Evolutionary conservation across 2,113 vertebrate species (phyloP), one percentile per base, ranked within the genome.

Genomic region (Tachysurus fulvidraco): DNA sequence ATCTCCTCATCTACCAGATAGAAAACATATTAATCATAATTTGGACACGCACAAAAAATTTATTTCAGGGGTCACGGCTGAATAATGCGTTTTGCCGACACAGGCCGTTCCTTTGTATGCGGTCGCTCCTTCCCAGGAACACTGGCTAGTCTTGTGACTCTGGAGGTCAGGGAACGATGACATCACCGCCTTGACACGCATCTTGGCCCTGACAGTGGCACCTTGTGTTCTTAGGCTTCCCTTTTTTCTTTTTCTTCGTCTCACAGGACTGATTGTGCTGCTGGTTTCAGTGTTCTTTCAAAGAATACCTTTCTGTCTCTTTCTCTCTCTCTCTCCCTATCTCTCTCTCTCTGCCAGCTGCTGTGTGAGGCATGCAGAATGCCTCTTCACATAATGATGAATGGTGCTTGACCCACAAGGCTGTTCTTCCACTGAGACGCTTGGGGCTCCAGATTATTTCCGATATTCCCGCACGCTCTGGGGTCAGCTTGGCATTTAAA

Each of bases 21-120:
- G 95, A 94, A 96, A 95, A 95, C 96, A 97, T 97, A 98, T 99
- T 97, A 98, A 98, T 99, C 97, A 99, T 97, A 95, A 94, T 96
- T 96, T 97, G 96, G 96, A 93, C 93, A 93, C 93, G 95, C 94
- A 95, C 92, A 95, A 93, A 95, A 96, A 95, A 96, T 94, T 92
- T 92, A 96, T 94, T 96, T 95, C 92, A 94, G 95, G 94, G 95
- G 95, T 96, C 97, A 96, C 93, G 94, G 93, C 94, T 91, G 95
- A 96, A 96, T 95, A 95, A 96, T 96, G 97, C 96, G 96, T 96
- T 96, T 94, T 94, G 93, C 96, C 95, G 92, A 94, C 96, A 95
- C 95, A 96, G 92, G 94, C 94, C 92, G 95, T 94, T 94, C 94
- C 95, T 96, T 97, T 98, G 96, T 98, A 95, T 95, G 92, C 93